Conservation (phyloP, 1,140 invertebrate species). For the Drosophila tristis region DNA sequence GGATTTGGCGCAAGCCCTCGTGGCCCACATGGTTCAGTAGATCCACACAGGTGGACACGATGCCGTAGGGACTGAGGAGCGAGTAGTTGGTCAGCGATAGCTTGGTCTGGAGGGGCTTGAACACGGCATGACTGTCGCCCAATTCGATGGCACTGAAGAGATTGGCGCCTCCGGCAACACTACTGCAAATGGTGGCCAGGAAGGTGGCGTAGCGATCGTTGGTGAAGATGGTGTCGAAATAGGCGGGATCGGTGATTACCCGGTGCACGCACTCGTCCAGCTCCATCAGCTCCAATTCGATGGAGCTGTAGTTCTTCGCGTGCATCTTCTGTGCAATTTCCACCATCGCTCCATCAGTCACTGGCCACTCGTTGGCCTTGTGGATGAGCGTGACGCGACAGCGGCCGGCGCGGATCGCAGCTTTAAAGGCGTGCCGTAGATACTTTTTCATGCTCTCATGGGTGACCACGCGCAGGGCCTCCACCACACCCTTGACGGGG, state of each 20-base stretch:
- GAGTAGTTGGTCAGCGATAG: constrained; percentile 66
- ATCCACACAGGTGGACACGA: constrained; percentile 64
- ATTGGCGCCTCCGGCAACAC: constrained; percentile 70
- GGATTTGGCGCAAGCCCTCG: constrained; percentile 31
- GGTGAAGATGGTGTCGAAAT: constrained; percentile 67
- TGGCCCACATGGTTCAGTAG: constrained; percentile 58
- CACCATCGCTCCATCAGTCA: constrained; percentile 54
- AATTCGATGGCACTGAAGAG: constrained; percentile 65
- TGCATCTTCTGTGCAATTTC: constrained; percentile 40
- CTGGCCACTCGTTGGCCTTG: constrained; percentile 61
- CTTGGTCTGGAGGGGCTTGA: constrained; percentile 74
- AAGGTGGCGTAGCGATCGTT: constrained; percentile 75
- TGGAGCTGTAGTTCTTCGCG: not conserved
- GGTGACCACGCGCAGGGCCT: constrained; percentile 58
- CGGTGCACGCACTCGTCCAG: constrained; percentile 43
- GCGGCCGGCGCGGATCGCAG: constrained; percentile 24
- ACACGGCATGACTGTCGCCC: constrained; percentile 66
- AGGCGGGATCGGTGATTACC: constrained; percentile 41
- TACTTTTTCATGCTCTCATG: constrained; percentile 25
- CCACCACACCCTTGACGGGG: constrained; percentile 70
- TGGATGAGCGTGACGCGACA: constrained; percentile 60
- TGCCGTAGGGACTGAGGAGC: constrained; percentile 71
- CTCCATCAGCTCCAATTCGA: constrained; percentile 62
- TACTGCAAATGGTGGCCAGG: constrained; percentile 63
- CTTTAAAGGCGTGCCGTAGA: constrained; percentile 47